Base-by-base conservation (phyloP, 1,140 invertebrate species). In the Brachionus plicatilis region DNA sequence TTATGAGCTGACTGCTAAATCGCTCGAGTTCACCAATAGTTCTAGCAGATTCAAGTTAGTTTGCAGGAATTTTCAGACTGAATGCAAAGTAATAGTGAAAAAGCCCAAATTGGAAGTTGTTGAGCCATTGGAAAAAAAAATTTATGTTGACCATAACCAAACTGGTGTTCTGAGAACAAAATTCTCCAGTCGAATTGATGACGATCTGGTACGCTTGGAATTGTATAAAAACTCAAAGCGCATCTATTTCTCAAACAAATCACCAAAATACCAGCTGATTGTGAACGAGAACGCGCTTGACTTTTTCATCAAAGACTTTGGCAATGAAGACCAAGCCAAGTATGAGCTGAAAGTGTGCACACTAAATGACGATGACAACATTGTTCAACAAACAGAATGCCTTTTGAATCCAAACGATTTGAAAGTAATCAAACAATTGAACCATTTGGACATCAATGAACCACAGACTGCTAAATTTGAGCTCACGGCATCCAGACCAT, bases 171-270 rank as follows among this genome's bases (percentile, higher is more conserved):
- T 83, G 9, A 68, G 17, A 56, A 33, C 60, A 41, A 17, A 43
- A 47, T 83, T 65, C 17, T 70, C 82, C 1, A 47, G 45, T 17
- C n/a, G n/a, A 33, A 9, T 68, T 17, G 24, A 41, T 37, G 37
- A 70, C 47, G 76, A 60, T 60, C 5, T 29, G 8, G 20, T 65
- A n/a, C 20, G 53, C 14, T 43, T 82, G 11, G 60, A 68, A 70
- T 70, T 17, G 8, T 50, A 24, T n/a, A 68, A 70, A 45, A 72
- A 83, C 45, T 27, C n/a, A 14, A 68, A 47, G 47, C 60, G 82
- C 14, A 20, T 83, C 1, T 83, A 56, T 70, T 83, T 83, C 29
- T 68, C 82, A 12, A 47, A 68, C 17, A 68, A 70, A 47, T 83
- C 82, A 11, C 65, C 60, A 11, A 83, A 68, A 65, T 82, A 82